Evolutionary conservation across 2,888 invertebrate species (phyloP).

Genomic region (Synergus gifuensis): DNA sequence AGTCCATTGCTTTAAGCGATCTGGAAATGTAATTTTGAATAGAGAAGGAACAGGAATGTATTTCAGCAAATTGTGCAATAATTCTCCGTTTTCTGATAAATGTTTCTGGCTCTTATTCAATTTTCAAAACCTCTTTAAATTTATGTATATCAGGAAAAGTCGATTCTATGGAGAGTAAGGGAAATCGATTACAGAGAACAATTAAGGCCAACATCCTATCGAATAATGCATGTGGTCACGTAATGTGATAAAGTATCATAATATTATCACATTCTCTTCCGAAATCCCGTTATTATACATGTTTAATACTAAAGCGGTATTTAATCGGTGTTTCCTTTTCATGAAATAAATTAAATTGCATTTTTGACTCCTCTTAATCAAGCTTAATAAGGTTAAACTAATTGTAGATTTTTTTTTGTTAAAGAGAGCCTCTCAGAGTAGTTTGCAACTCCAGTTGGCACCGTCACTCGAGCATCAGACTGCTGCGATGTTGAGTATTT

Average conservation of each 20-base stretch:
- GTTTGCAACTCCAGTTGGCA: slow-evolving; percentile 94
- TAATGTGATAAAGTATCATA: neutral
- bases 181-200: neutral
- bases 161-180: neutral
- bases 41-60: neutral
- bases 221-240: neutral
- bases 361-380: neutral
- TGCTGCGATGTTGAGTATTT: slow-evolving; percentile 95
- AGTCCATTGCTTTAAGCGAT: slow-evolving; percentile 9
- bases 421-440: slow-evolving; percentile 89
- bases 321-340: neutral
- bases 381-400: neutral
- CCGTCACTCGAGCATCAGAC: slow-evolving; percentile 98
- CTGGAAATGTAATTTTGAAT: neutral
- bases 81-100: neutral
- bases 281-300: too few relatives aligned
- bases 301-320: too few relatives aligned
- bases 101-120: slow-evolving; percentile 11
- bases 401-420: slow-evolving; percentile 43
- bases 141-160: neutral
- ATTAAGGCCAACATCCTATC: neutral
- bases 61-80: neutral
- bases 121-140: neutral
- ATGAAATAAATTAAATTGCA: neutral
- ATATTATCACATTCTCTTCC: neutral